Percentiles rank a stretch among this genome's conserved stretches.
Conservation (phyloP, 1,140 invertebrate genomes). For the Oreohelix idahoensis region DNA sequence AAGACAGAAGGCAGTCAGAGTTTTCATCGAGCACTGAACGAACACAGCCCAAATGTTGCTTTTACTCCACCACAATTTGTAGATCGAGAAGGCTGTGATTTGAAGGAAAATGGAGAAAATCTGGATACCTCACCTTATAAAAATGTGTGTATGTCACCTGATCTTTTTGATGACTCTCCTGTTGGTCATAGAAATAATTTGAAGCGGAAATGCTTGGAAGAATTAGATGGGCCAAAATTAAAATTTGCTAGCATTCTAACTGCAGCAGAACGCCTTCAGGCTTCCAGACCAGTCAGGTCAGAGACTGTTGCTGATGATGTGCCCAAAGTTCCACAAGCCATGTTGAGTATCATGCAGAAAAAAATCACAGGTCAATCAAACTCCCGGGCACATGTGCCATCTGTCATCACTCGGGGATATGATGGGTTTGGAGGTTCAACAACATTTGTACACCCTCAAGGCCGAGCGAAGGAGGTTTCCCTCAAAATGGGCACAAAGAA, state of each 20-base stretch:
- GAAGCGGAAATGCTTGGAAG: constrained; percentile 38
- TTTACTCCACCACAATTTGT: constrained; percentile 12
- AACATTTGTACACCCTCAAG: constrained; percentile 47
- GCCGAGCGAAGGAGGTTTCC: constrained; percentile 26
- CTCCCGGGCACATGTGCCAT: constrained; percentile 41
- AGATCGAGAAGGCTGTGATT: neutral
- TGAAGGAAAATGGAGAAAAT: neutral
- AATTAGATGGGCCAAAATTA: constrained; percentile 26
- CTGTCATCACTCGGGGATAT: constrained; percentile 47
- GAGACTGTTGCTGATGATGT: constrained; percentile 41
- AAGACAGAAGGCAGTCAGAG: constrained; percentile 45
- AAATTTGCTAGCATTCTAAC: constrained; percentile 50
- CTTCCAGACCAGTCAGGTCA: constrained; percentile 43
- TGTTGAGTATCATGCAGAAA: constrained; percentile 55
- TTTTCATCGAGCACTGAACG: constrained; percentile 51
- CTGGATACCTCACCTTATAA: neutral
- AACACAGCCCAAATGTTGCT: constrained; percentile 45
- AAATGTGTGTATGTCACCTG: constrained; percentile 29
- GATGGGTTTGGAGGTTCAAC: constrained; percentile 55
- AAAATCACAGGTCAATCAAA: constrained; percentile 28
- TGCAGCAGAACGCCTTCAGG: constrained; percentile 40
- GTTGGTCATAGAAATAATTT: constrained; percentile 20
- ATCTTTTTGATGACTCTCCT: constrained; percentile 44
- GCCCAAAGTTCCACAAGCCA: constrained; percentile 34
- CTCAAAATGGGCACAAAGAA: constrained; percentile 9